phyloP scores from a whole-genome alignment of 1,140 invertebrate genomes.

The Oncopeltus fasciatus region DNA sequence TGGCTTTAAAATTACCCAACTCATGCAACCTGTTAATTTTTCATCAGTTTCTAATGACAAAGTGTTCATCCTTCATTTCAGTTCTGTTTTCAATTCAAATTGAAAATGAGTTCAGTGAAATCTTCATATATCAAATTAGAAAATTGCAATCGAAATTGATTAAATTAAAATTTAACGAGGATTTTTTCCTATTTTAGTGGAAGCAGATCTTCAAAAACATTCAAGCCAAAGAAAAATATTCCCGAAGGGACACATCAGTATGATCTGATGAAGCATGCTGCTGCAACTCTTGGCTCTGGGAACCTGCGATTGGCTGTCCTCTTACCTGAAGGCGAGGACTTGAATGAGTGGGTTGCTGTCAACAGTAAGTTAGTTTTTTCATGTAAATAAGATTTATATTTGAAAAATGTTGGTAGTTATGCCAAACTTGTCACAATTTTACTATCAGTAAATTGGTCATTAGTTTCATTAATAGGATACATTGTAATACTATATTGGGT shows the following conservation, averaged over 20 bases:
- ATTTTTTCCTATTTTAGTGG: conserved; percentile 41
- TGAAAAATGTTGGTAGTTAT: too few relatives aligned
- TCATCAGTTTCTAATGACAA: too few relatives aligned
- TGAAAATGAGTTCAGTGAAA: neutral
- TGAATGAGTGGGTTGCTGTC: conserved; percentile 99
- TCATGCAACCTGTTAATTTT: too few relatives aligned
- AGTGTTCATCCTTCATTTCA: too few relatives aligned
- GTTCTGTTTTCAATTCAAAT: too few relatives aligned
- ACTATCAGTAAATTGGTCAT: too few relatives aligned
- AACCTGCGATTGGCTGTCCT: conserved; percentile 90
- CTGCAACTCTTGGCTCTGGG: conserved; percentile 91
- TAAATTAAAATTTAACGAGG: neutral
- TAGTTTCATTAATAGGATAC: too few relatives aligned
- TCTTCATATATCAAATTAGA: neutral
- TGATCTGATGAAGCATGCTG: conserved; percentile 98
- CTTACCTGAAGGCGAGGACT: conserved; percentile 95
- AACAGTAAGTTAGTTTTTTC: conserved; percentile 80
- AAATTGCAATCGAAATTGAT: neutral
- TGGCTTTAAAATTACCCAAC: too few relatives aligned
- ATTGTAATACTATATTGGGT: neutral
- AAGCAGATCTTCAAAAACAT: conserved; percentile 85
- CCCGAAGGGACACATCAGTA: conserved; percentile 97
- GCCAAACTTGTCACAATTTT: too few relatives aligned
- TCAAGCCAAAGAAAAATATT: conserved; percentile 98
- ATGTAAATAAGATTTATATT: neutral